phyloP scores from a whole-genome alignment of 2,888 invertebrate species.

The Petrophora chlorosata region DNA sequence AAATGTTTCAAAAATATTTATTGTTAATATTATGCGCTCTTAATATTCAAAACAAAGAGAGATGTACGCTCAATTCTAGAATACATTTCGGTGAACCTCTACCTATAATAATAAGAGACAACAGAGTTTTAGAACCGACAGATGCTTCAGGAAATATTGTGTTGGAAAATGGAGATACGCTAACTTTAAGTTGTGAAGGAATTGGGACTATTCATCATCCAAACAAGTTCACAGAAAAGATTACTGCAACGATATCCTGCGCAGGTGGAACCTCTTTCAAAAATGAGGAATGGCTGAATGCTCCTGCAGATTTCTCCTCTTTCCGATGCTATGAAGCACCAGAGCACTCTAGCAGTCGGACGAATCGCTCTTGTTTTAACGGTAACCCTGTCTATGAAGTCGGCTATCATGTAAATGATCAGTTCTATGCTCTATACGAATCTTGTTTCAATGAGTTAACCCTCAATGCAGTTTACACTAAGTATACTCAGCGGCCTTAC shows the following conservation, averaged over 20 bases:
- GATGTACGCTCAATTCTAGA: slow-evolving; percentile 60
- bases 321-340: slow-evolving; percentile 60
- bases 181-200: slow-evolving; percentile 66
- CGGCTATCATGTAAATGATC: slow-evolving; percentile 58
- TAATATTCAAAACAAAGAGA: slow-evolving; percentile 49
- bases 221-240: slow-evolving; percentile 37
- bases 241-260: slow-evolving; percentile 59
- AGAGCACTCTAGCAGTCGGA: slow-evolving; percentile 53
- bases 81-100: slow-evolving; percentile 64
- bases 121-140: slow-evolving; percentile 61
- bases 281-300: slow-evolving; percentile 61
- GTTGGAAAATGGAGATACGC: slow-evolving; percentile 55
- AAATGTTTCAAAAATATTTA: slow-evolving; percentile 54
- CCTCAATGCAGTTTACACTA: slow-evolving; percentile 62
- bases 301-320: slow-evolving; percentile 50
- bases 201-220: slow-evolving; percentile 56
- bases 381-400: slow-evolving; percentile 62
- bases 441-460: slow-evolving; percentile 64
- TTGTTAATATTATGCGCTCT: slow-evolving; percentile 62
- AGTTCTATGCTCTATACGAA: slow-evolving; percentile 67
- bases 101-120: slow-evolving; percentile 62
- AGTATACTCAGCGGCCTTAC: slow-evolving; percentile 70
- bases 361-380: slow-evolving; percentile 61
- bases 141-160: slow-evolving; percentile 60
- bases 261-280: slow-evolving; percentile 58